Evolutionary conservation across 2,888 invertebrate species (phyloP).

Genomic region (Sminthurides aquaticus): DNA sequence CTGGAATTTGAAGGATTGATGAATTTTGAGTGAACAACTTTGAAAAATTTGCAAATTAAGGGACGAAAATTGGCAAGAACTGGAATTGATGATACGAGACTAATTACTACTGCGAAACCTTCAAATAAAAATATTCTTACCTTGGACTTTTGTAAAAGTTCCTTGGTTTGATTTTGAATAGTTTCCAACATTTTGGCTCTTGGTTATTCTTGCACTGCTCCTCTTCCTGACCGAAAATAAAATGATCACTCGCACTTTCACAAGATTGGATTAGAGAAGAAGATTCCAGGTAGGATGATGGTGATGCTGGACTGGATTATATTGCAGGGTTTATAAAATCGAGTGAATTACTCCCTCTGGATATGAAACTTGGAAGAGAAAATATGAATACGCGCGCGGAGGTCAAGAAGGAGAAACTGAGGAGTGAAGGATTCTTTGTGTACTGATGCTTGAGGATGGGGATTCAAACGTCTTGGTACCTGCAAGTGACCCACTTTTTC

Average conservation of each 20-base stretch:
- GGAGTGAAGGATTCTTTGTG: not conserved
- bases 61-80: too few relatives aligned
- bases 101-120: too few relatives aligned
- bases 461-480: not conserved
- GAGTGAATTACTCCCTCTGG: too few relatives aligned
- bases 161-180: not conserved
- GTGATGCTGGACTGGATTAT: not conserved
- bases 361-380: not conserved
- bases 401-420: not conserved
- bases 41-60: too few relatives aligned
- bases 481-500: not conserved
- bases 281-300: not conserved
- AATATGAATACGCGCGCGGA: not conserved
- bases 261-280: not conserved
- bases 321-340: too few relatives aligned
- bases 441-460: not conserved
- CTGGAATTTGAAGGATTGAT: too few relatives aligned
- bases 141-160: not conserved
- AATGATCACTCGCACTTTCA: not conserved
- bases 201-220: too few relatives aligned
- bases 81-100: too few relatives aligned
- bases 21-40: too few relatives aligned
- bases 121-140: not conserved
- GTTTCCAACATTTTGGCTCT: not conserved
- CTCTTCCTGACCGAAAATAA: too few relatives aligned